These are phyloP conservation scores for Tadarida brasiliensis DNA, from an alignment of 2,797 vertebrate genomes.

Conservation along the genomic window DNA sequence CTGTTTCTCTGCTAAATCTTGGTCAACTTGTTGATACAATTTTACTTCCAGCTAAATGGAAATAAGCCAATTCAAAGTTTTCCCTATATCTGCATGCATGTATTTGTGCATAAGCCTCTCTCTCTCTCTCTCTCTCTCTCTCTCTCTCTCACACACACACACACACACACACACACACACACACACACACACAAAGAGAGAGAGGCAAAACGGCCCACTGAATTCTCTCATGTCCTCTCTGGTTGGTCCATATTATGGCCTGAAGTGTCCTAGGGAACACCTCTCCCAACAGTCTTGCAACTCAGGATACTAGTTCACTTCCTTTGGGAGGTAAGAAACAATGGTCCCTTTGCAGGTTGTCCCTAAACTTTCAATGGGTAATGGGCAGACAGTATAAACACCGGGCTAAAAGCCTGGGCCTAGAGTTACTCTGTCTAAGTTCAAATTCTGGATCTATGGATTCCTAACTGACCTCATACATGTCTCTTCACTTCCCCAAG, in stretches of 20 bases:
- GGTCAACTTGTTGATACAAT: constrained; percentile 19
- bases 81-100: background rate
- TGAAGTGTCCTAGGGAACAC: background rate
- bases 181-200: background rate
- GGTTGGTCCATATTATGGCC: background rate
- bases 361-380: background rate
- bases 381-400: background rate
- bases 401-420: background rate
- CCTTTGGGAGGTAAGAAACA: constrained; percentile 48
- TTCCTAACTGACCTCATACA: constrained; percentile 6
- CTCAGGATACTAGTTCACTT: constrained; percentile 41
- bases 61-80: constrained; percentile 57
- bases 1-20: constrained; percentile 60
- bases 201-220: background rate
- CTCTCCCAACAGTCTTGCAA: background rate
- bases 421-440: constrained; percentile 1
- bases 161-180: background rate
- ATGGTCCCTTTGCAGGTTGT: background rate
- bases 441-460: constrained; percentile 51
- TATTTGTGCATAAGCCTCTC: constrained; percentile 8
- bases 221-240: background rate
- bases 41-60: constrained; percentile 60
- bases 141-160: background rate
- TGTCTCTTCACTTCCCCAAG: background rate
- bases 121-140: too few species aligned